Evolutionary conservation across 2,797 vertebrate genomes (phyloP).

Genomic region (Microctenopoma lineatum): DNA sequence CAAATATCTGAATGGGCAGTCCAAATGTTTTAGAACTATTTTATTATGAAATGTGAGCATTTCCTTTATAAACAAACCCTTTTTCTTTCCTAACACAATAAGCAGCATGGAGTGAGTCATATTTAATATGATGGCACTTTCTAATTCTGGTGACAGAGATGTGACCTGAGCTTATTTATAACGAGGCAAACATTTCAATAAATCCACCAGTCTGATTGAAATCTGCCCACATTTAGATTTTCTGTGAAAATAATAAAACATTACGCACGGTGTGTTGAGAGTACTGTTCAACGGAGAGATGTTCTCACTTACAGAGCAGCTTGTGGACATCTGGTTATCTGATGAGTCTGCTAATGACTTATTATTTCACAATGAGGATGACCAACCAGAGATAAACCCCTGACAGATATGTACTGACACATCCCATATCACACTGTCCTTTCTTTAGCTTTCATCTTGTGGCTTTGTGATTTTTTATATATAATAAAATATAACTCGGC

Average conservation of each 20-base stretch:
- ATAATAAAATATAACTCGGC: slow-evolving; percentile 14
- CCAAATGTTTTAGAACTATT: neutral
- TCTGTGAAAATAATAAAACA: slow-evolving; percentile 8
- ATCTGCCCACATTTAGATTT: slow-evolving; percentile 46
- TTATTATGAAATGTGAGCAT: neutral
- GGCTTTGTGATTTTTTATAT: slow-evolving; percentile 25
- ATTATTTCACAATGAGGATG: slow-evolving; percentile 61
- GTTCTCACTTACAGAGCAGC: slow-evolving; percentile 77
- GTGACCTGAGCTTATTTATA: slow-evolving; percentile 8
- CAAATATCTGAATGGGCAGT: slow-evolving; percentile 16
- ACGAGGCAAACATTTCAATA: slow-evolving; percentile 17
- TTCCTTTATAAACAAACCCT: no score
- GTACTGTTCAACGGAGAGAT: slow-evolving; percentile 67
- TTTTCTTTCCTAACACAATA: neutral
- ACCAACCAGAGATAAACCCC: slow-evolving; percentile 67
- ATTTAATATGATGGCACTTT: neutral
- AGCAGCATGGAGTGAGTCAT: neutral
- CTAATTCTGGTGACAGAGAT: slow-evolving; percentile 3
- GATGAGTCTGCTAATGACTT: slow-evolving; percentile 77
- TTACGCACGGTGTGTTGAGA: slow-evolving; percentile 62
- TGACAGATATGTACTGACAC: slow-evolving; percentile 57
- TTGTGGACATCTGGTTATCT: slow-evolving; percentile 86
- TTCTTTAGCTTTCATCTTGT: slow-evolving; percentile 28
- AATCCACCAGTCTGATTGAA: slow-evolving; percentile 35
- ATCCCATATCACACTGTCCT: slow-evolving; percentile 25